Evolutionary conservation across 1,140 invertebrate species (phyloP), one percentile per base, ranked within the genome.

Genomic region (Platyura marginata): DNA sequence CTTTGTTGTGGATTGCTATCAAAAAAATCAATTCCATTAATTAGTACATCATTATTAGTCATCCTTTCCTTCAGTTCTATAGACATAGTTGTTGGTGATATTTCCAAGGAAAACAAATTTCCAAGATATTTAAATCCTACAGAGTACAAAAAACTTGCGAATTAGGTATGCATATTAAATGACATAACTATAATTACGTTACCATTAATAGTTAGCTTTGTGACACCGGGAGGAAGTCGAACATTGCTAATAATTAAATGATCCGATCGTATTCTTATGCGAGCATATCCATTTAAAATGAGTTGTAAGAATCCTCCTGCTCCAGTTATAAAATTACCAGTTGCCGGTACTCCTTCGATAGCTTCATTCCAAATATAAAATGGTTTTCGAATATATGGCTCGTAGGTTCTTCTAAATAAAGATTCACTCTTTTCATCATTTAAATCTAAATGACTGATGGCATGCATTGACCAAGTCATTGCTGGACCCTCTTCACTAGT

Each of bases 381-480:
- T n/a, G 70, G 69, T 43, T 67, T 62, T 6, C 68, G 53, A 4
- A 71, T 66, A 45, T 70, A 70, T 32, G 52, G 58, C 34, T 62
- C 55, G 41, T 69, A 71, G 47, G 66, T 69, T 32, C 56, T 64
- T 34, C 63, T 60, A 45, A 72, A 70, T 43, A 67, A 54, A 4
- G 51, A 42, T 0, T 57, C 51, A 2, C 68, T 69, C 15, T 57
- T 49, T 0, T 45, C 38, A 38, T 69, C 58, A 1, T 47, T 51
- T 4, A 65, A 38, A 3, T 53, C 49, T 5, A 72, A 41, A 46
- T 67, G 65, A 10, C 67, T 68, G 0, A 69, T 59, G 0, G 67
- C 53, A 47, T 71, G 68, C 69, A 70, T 71, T 35, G 68, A 65
- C 68, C 68, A 72, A 0, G 69, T 70, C 69, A 72, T 71, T 0